Evolutionary conservation across 2,888 invertebrate genomes (phyloP), one percentile per base, ranked within the genome.

Genomic region (Meganola albula): DNA sequence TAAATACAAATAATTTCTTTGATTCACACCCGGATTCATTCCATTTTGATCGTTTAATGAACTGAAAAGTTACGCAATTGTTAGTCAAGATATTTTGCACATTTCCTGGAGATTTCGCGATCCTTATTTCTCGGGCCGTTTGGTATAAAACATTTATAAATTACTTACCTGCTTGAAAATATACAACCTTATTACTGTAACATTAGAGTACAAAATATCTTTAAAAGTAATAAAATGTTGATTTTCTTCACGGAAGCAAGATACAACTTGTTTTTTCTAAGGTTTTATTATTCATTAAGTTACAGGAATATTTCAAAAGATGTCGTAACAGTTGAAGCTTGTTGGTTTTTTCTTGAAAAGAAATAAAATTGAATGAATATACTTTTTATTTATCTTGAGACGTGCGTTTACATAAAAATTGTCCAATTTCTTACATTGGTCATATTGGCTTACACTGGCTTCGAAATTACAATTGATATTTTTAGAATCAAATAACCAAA

Each of bases 111-210:
- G 27, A 31, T 29, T 31, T 20, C 8, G 6, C 16, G 10, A n/a
- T 12, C 6, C 12, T 12, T 20, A 12, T 27, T 31, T 31, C 23
- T 24, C 10, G 4, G 9, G 9, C 7, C 13, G 21, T 25, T 12
- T 32, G 24, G 4, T 20, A 27, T 30, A 31, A 31, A 45, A 22
- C 11, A 16, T 24, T 11, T 8, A 9, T 31, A 37, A n/a, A 40
- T 34, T 34, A 37, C 26, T 27, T 32, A 29, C 31, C 31, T 37
- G 11, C 31, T 25, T 25, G 23, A 23, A 22, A 49, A 49, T 22
- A 25, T 23, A 35, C 21, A 41, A 48, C 42, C 36, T 46, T 41
- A 24, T 38, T 18, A 12, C 16, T 12, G 4, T 16, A 5, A 6
- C 16, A 16, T 5, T 10, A n/a, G 2, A 1, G 4, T 4, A 12